Evolutionary conservation across 23 tunicate species (phyloP).

Genomic region (Clavelina lepadiformis): DNA sequence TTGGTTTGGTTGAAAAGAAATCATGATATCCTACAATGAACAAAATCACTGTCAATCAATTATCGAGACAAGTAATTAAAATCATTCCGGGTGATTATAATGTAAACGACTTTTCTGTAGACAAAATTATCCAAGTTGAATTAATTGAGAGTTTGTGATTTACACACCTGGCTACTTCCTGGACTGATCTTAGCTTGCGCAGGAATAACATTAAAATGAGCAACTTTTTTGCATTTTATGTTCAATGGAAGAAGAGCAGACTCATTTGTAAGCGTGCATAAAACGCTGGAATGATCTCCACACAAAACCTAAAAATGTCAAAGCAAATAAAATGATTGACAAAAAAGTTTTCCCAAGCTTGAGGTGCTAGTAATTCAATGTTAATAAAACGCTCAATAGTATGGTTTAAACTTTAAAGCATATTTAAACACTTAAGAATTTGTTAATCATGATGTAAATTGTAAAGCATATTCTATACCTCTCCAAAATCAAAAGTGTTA

Average conservation of each 20-base stretch:
- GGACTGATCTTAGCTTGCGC: slow-evolving; percentile 49
- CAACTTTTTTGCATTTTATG: slow-evolving; percentile 59
- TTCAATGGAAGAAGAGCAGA: slow-evolving; percentile 63
- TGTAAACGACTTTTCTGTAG: background rate
- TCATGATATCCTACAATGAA: slow-evolving; percentile 45
- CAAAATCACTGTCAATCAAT: background rate
- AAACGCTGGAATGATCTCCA: slow-evolving; percentile 42
- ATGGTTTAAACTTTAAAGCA: too few relatives aligned
- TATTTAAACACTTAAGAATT: too few relatives aligned
- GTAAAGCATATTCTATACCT: too few relatives aligned
- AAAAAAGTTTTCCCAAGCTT: too few relatives aligned
- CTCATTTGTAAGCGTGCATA: slow-evolving; percentile 78
- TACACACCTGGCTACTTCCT: slow-evolving; percentile 61
- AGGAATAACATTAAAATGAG: slow-evolving; percentile 77
- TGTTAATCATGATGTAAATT: too few relatives aligned
- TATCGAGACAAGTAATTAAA: background rate
- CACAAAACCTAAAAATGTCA: slow-evolving; percentile 32
- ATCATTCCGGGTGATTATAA: too few relatives aligned
- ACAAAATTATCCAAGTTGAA: slow-evolving; percentile 3
- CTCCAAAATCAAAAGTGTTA: slow-evolving; percentile 75
- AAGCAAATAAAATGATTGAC: too few relatives aligned
- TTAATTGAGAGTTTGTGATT: background rate
- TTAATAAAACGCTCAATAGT: too few relatives aligned
- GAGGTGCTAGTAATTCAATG: too few relatives aligned
- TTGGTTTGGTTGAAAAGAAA: slow-evolving; percentile 86